Evolutionary conservation across 1,140 invertebrate genomes (phyloP).

Genomic region (Orussus abietinus): DNA sequence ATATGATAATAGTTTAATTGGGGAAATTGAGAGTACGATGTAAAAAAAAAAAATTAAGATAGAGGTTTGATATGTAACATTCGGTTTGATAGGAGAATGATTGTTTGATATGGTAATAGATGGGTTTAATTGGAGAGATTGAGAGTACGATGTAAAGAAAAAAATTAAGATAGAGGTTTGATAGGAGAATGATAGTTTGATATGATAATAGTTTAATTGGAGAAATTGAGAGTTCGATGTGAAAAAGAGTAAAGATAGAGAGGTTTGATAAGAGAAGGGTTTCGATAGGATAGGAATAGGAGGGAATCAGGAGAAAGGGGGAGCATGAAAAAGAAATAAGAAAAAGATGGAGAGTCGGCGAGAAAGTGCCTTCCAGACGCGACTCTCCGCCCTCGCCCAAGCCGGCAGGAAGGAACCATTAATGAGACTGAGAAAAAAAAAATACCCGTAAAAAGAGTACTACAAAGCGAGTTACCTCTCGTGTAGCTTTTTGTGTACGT

Average conservation of each 20-base stretch:
- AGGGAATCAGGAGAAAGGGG: conserved; percentile 10
- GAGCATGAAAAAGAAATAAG: not conserved
- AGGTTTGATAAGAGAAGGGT: conserved; percentile 2
- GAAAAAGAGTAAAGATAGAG: conserved; percentile 1
- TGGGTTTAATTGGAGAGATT: too few species aligned
- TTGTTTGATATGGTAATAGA: too few species aligned
- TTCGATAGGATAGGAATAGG: not conserved
- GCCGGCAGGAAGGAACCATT: conserved; percentile 28
- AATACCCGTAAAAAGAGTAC: conserved; percentile 48
- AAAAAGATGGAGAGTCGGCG: conserved; percentile 14
- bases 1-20: conserved; percentile 1
- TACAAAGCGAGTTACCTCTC: conserved; percentile 47
- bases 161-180: conserved; percentile 1
- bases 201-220: conserved; percentile 1
- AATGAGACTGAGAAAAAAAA: conserved; percentile 52
- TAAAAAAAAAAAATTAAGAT: conserved; percentile 1
- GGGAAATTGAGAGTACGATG: conserved; percentile 4
- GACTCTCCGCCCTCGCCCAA: conserved; percentile 3
- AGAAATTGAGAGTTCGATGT: conserved; percentile 2
- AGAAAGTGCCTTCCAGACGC: conserved; percentile 11
- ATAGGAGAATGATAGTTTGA: conserved; percentile 2
- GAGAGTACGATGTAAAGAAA: conserved; percentile 1
- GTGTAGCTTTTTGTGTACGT: conserved; percentile 49
- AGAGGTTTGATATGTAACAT: not conserved
- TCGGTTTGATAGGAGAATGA: too few species aligned